Base-by-base conservation (phyloP, 2,888 invertebrate species). In the Heteromurus nitidus region DNA sequence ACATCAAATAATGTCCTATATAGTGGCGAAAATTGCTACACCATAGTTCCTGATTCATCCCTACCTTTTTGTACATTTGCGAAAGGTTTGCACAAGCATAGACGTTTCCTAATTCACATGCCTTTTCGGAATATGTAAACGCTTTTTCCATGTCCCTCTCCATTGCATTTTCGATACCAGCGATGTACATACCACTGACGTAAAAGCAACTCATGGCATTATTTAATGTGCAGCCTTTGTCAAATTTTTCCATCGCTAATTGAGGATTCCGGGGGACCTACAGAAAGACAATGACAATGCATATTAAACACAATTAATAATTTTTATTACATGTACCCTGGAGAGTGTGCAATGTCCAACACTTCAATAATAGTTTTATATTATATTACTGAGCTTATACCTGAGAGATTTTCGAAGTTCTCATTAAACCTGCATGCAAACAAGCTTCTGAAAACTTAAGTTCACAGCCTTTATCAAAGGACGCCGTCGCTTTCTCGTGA, bases 81-180 rank as follows among this genome's bases (percentile, higher is more conserved):
- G 96, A 94, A 0, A 97, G 91, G 90, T 98, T 98, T 0, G 94
- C 94, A 90, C 99, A 99, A 0, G 95, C 95, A 88, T 94, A 94
- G 89, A 96, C 93, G 88, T 96, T 94, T 22, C 94, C 95, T 0
- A 93, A 89, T 83, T 96, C 94, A 89, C 98, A 99, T 0, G 94
- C 95, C 89, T 93, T 94, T 77, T 92, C 90, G 0, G 95, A 94
- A 88, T 92, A 94, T 44, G 93, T 90, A 89, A 95, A 95, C 0
- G 97, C 96, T 89, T 95, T 93, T 50, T 91, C 91, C 91, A 93
- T 92, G 88, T 96, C 93, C 84, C 93, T 88, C 0, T 87, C 84
- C 3, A 82, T 11, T 65, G 92, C 89, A 85, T 91, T 92, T 64
- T 93, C 92, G 0, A 94, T 92, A 0, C 96, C 96, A 0, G 91